A percentile compares a stretch with the other conserved stretches of the same genome.
These are phyloP conservation scores for Cryptotermes secundus DNA, from an alignment of 1,140 invertebrate species.

Conservation along the genomic window DNA sequence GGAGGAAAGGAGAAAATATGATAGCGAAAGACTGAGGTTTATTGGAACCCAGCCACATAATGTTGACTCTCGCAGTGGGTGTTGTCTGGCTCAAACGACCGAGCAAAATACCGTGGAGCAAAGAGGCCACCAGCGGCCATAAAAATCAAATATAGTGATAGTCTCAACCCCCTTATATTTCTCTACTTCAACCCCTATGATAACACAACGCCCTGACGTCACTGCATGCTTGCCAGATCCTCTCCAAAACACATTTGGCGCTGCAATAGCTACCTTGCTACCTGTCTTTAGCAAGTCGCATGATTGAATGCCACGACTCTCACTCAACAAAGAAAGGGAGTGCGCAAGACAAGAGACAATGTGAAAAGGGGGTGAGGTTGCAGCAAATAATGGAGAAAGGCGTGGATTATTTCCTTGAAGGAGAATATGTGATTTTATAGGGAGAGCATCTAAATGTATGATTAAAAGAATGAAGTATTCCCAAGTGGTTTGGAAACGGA, in stretches of 20 bases:
- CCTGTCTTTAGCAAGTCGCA: neutral
- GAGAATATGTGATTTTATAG: neutral
- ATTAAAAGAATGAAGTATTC: neutral
- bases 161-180: neutral
- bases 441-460: neutral
- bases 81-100: neutral
- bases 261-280: neutral
- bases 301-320: conserved; percentile 1
- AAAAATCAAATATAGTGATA: conserved; percentile 6
- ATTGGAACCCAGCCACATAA: neutral
- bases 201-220: neutral
- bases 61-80: neutral
- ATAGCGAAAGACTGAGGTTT: neutral
- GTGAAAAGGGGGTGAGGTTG: neutral
- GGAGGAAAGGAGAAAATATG: neutral
- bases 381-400: neutral
- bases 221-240: neutral
- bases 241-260: conserved; percentile 8
- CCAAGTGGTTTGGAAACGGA: neutral
- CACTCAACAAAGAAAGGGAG: conserved; percentile 1
- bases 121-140: neutral
- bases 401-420: neutral
- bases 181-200: neutral
- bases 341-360: neutral
- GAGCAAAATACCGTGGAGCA: neutral